Percentiles rank a stretch among this genome's conserved stretches.
Conservation (phyloP, 2,888 invertebrate species). For the Volucella bombylans region DNA sequence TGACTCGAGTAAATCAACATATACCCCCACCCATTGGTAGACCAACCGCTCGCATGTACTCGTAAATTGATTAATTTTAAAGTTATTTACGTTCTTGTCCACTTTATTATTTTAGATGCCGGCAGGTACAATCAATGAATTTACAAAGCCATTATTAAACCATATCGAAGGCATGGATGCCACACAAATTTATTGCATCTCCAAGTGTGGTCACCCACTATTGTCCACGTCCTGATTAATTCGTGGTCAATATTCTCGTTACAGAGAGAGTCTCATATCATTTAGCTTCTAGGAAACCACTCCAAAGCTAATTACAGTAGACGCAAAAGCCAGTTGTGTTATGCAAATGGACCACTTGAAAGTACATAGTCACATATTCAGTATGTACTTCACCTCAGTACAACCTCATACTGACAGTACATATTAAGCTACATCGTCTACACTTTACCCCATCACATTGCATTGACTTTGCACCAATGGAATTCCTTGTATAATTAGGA, state of each 20-base stretch:
- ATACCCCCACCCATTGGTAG: too few species aligned
- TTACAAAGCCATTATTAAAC: too few species aligned
- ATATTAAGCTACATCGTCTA: background rate
- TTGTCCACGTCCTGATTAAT: slow-evolving; percentile 1
- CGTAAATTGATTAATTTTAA: too few species aligned
- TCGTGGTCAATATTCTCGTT: background rate
- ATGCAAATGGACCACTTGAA: background rate
- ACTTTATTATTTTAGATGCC: too few species aligned
- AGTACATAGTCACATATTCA: background rate
- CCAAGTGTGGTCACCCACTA: background rate
- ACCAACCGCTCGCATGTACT: too few species aligned
- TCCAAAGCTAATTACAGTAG: slow-evolving; percentile 17
- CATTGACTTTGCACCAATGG: background rate
- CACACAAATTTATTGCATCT: background rate
- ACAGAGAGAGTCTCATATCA: background rate
- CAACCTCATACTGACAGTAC: background rate
- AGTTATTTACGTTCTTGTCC: too few species aligned
- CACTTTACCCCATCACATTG: too few species aligned
- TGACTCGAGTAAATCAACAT: too few species aligned
- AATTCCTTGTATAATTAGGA: background rate
- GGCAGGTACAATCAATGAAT: too few species aligned
- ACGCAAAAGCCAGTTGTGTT: slow-evolving; percentile 8
- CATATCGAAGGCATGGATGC: background rate
- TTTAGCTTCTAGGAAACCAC: background rate
- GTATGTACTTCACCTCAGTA: background rate